Percentiles rank a stretch among this genome's conserved stretches.
phyloP scores from a whole-genome alignment of 2,113 vertebrate species.

The Phyllostomus discolor region DNA sequence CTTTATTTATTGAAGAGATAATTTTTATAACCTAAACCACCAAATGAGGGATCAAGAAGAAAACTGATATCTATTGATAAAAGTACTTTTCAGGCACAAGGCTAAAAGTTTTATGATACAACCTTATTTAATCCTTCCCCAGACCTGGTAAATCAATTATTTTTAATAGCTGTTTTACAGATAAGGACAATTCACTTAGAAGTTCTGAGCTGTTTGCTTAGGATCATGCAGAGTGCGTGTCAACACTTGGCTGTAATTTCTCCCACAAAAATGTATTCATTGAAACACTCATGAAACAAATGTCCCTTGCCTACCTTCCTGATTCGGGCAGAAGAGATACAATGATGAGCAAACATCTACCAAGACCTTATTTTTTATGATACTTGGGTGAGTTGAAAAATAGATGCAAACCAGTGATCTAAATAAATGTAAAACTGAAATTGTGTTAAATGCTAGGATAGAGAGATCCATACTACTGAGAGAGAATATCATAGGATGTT shows the following conservation, averaged over 20 bases:
- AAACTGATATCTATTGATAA: background rate
- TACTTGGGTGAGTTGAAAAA: background rate
- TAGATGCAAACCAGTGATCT: background rate
- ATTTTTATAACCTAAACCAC: background rate
- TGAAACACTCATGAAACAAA: background rate
- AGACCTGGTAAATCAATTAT: background rate
- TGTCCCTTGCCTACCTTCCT: background rate
- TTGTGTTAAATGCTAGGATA: background rate
- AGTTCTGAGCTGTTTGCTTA: background rate
- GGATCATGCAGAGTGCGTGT: background rate
- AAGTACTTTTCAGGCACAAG: background rate
- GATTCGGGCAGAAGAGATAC: background rate
- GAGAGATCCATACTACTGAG: background rate
- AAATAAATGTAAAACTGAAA: background rate
- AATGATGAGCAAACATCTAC: background rate
- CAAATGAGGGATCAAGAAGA: background rate
- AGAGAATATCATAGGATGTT: background rate
- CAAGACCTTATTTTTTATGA: background rate
- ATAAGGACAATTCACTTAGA: constrained; percentile 14
- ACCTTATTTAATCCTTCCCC: background rate
- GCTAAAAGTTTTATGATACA: background rate
- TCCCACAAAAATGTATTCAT: background rate
- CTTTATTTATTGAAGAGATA: background rate
- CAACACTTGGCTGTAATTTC: background rate
- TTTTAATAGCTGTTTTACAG: constrained; percentile 6